Base-by-base conservation (phyloP, 2,888 invertebrate species). In the Campopleginae sp. region DNA sequence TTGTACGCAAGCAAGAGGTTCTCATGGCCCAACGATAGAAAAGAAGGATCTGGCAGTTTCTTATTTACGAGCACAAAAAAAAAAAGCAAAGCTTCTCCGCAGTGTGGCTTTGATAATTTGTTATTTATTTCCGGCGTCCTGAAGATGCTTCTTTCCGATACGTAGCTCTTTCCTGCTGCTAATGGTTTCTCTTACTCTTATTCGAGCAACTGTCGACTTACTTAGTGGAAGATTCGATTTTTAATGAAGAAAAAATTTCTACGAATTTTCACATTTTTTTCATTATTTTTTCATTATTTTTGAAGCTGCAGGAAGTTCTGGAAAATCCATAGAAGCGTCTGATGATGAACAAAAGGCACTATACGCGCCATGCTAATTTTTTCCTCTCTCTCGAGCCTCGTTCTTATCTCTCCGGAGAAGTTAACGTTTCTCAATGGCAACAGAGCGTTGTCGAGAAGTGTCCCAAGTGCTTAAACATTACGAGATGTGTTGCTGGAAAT, bases 11-110 rank as follows among this genome's bases (percentile, higher is more conserved):
- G 58, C 58, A 54, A 68, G 42, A 76, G 77, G 66, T 70, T n/a
- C 54, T 61, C 44, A 74, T 23, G 27, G 58, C 31, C 38, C 58
- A 19, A 72, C 65, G 46, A 70, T 80, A 38, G 65, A 78, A 75
- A 83, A 71, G 70, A 75, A 74, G 54, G 54, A 48, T 78, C 76
- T 85, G 86, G 70, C 82, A 78, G 82, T 88, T 86, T 86, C 88
- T 91, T 90, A 90, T 91, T 90, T 91, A 89, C 89, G 89, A 88
- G 72, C 44, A 63, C 38, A 54, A 66, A 66, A 51, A 77, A 65
- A 7, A 38, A 38, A 7, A 38, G 10, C 31, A 65, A 65, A 71
- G 79, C 54, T 70, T 27, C 65, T 65, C 44, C 66, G 54, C 38
- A 65, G 54, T 58, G 80, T 84, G 79, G 87, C 86, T 85, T 87